Evolutionary conservation across 2,888 invertebrate species (phyloP).

Genomic region (Patella pellucida): DNA sequence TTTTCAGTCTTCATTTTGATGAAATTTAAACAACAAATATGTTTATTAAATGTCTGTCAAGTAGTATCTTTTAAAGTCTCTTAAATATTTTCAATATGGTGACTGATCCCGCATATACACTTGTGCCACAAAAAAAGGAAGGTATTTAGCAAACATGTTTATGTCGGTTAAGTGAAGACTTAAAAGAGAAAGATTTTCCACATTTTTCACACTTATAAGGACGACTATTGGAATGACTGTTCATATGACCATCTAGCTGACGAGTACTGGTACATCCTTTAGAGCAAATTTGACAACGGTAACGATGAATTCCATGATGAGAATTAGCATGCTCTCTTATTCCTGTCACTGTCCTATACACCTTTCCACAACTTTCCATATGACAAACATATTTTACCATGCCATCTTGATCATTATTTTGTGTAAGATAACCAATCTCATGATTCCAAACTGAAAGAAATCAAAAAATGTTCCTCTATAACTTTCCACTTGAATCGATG

Average conservation of each 20-base stretch:
- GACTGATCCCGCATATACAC: no score
- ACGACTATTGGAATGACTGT: neutral
- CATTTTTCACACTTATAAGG: neutral
- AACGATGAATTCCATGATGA: neutral
- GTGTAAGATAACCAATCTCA: no score
- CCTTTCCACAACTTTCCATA: neutral
- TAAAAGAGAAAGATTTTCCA: neutral
- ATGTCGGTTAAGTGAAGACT: neutral
- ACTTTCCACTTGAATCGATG: no score
- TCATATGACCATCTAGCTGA: neutral
- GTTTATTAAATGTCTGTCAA: no score
- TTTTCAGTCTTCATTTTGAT: no score
- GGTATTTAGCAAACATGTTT: neutral
- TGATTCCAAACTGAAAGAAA: no score
- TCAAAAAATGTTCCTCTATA: no score
- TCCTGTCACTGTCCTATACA: neutral
- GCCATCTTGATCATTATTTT: no score
- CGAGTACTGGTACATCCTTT: neutral
- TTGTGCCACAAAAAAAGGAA: no score
- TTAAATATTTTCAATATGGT: no score
- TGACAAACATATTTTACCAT: neutral
- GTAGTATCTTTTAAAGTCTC: no score
- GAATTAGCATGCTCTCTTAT: neutral
- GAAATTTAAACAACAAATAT: no score
- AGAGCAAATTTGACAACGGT: neutral